Evolutionary conservation across 1,140 invertebrate genomes (phyloP).

Genomic region (Cydia amplana): DNA sequence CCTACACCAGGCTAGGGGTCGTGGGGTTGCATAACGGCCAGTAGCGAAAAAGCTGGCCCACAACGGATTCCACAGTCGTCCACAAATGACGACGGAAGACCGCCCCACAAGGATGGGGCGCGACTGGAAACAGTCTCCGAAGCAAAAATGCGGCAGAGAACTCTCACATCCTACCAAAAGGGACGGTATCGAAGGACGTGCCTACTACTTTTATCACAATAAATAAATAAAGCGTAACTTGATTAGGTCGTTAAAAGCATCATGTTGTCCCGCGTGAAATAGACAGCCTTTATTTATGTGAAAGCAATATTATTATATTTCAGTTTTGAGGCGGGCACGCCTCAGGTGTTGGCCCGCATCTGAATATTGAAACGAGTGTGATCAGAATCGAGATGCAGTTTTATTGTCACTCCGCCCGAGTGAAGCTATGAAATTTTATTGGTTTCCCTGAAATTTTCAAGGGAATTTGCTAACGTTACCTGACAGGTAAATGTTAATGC

Average conservation of each 20-base stretch:
- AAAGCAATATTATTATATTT: conserved; percentile 76
- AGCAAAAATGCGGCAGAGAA: too few relatives aligned
- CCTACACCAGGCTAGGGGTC: too few relatives aligned
- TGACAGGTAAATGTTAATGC: conserved; percentile 22
- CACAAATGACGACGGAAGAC: too few relatives aligned
- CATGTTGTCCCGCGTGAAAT: conserved; percentile 36
- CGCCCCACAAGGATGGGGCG: too few relatives aligned
- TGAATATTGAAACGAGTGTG: conserved; percentile 76
- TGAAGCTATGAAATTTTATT: conserved; percentile 73
- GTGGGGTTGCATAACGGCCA: too few relatives aligned
- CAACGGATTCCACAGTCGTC: too few relatives aligned
- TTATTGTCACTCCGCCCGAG: conserved; percentile 71
- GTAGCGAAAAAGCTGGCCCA: too few relatives aligned
- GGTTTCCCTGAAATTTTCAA: conserved; percentile 59
- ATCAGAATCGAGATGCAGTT: conserved; percentile 77
- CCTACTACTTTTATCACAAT: too few relatives aligned
- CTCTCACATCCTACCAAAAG: too few relatives aligned
- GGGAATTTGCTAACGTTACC: conserved; percentile 43
- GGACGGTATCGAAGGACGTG: too few relatives aligned
- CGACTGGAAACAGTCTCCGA: too few relatives aligned
- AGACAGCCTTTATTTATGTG: conserved; percentile 54
- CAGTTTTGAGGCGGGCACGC: conserved; percentile 54
- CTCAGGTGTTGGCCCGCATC: conserved; percentile 70
- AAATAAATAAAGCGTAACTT: conserved; percentile 23
- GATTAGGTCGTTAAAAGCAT: conserved; percentile 41